phyloP scores from a whole-genome alignment of 2,113 vertebrate species.

The Procapra przewalskii region DNA sequence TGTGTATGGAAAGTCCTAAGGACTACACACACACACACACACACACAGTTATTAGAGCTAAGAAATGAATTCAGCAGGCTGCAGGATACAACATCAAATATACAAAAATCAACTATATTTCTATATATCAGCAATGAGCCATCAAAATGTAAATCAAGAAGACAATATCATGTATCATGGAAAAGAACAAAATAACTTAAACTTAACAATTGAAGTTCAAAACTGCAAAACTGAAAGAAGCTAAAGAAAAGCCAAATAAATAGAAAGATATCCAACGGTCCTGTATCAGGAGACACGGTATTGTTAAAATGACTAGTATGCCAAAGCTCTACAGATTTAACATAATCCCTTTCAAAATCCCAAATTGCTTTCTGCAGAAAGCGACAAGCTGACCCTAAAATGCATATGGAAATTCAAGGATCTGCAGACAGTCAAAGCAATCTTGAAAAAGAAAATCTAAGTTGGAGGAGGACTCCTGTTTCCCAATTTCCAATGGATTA shows the following conservation, averaged over 20 bases:
- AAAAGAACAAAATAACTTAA: neutral
- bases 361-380: neutral
- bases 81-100: neutral
- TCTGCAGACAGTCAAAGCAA: neutral
- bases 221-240: neutral
- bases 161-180: neutral
- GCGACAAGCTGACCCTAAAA: neutral
- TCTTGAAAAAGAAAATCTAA: neutral
- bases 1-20: neutral
- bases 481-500: neutral
- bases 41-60: neutral
- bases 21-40: neutral
- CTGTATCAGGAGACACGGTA: fast-evolving
- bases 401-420: neutral
- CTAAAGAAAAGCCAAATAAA: too few species aligned
- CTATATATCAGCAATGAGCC: neutral
- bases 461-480: neutral
- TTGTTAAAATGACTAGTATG: neutral
- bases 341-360: neutral
- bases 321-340: neutral
- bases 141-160: neutral
- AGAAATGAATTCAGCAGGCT: neutral
- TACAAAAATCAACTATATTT: neutral
- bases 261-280: neutral
- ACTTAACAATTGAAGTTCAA: neutral